Conservation (phyloP, 2,888 invertebrate species). For the Nezara viridula region DNA sequence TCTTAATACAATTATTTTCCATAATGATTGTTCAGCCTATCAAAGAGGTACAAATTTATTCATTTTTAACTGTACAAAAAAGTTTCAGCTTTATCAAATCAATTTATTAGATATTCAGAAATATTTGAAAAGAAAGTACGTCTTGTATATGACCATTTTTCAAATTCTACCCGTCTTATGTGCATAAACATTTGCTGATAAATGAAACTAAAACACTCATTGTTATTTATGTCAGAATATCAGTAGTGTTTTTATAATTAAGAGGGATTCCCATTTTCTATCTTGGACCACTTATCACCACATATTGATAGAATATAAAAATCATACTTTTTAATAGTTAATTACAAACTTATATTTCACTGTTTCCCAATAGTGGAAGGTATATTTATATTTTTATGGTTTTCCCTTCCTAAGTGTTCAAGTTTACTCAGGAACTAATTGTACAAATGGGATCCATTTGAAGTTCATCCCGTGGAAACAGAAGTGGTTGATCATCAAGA, state of each 20-base stretch:
- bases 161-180: background rate
- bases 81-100: background rate
- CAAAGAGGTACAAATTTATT: background rate
- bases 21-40: background rate
- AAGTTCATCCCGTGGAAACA: constrained; percentile 64
- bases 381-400: background rate
- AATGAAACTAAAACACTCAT: background rate
- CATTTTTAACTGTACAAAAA: background rate
- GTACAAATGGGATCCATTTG: constrained; percentile 66
- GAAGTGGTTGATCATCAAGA: constrained; percentile 65
- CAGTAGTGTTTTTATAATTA: background rate
- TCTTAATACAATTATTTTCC: background rate
- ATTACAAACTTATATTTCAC: constrained; percentile 18
- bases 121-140: background rate
- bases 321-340: background rate
- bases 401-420: background rate
- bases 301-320: background rate
- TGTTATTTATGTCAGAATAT: background rate
- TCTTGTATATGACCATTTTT: background rate
- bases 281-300: constrained; percentile 45
- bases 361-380: constrained; percentile 8
- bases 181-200: background rate
- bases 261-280: constrained; percentile 21
- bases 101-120: background rate
- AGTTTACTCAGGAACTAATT: constrained; percentile 63